phyloP scores from a whole-genome alignment of 2,888 invertebrate species.

The Epistrophe grossulariae region DNA sequence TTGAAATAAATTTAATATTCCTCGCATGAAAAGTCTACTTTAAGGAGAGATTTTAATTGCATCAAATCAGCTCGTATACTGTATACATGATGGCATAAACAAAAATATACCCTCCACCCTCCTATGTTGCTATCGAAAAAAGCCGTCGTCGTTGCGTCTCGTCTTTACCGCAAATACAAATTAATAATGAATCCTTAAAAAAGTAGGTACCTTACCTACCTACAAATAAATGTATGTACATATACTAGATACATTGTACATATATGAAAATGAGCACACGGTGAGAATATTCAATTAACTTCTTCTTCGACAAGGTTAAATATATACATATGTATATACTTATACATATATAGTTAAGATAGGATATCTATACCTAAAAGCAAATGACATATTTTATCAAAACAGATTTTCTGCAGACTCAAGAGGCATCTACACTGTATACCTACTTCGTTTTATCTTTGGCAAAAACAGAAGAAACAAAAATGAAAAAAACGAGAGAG shows the following conservation, averaged over 20 bases:
- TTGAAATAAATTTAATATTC: background rate
- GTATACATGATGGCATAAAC: background rate
- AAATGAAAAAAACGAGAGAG: background rate
- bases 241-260: too few species aligned
- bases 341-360: background rate
- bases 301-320: background rate
- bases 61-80: background rate
- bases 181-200: constrained; percentile 44
- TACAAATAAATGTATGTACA: too few species aligned
- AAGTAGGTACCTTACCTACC: background rate
- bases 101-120: background rate
- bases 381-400: constrained; percentile 13
- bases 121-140: background rate
- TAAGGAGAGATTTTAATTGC: background rate
- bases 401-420: constrained; percentile 9
- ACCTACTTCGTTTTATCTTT: constrained; percentile 24
- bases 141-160: background rate
- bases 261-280: constrained; percentile 40
- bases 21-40: background rate
- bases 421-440: too few species aligned
- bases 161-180: constrained; percentile 21
- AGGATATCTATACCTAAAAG: background rate
- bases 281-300: constrained; percentile 41
- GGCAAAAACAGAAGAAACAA: background rate
- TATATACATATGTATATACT: background rate